A percentile compares a stretch with the other conserved stretches of the same genome.
These are phyloP conservation scores for Melozone crissalis DNA, from an alignment of 2,113 vertebrate genomes.

Conservation along the genomic window DNA sequence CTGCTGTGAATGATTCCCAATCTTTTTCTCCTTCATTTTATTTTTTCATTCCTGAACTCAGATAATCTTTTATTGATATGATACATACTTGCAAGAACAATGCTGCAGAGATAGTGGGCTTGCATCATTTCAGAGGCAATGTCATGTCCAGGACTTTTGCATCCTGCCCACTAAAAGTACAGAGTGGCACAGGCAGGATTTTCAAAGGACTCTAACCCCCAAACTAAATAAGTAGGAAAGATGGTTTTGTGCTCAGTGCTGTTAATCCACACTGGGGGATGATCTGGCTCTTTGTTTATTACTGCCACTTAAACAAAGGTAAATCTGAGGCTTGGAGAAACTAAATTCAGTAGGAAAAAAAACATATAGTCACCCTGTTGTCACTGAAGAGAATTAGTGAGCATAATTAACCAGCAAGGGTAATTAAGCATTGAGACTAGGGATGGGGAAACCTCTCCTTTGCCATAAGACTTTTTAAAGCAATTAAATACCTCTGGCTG, in stretches of 20 bases:
- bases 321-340: background rate
- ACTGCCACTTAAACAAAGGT: background rate
- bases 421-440: background rate
- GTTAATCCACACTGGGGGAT: background rate
- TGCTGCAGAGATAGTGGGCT: background rate
- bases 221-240: background rate
- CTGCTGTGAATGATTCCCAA: slow-evolving; percentile 27
- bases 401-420: background rate
- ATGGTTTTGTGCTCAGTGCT: background rate
- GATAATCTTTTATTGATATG: slow-evolving; percentile 52
- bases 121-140: slow-evolving; percentile 35
- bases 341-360: background rate
- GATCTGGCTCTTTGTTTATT: background rate
- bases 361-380: background rate
- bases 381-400: background rate
- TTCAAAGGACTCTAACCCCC: background rate
- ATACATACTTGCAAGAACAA: background rate
- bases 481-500: background rate
- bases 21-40: slow-evolving; percentile 27
- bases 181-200: background rate
- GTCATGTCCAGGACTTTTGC: background rate
- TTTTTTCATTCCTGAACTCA: background rate
- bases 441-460: background rate
- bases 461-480: background rate
- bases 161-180: background rate